Conservation (phyloP, 2,888 invertebrate genomes). For the Sphaerophoria rueppellii region DNA sequence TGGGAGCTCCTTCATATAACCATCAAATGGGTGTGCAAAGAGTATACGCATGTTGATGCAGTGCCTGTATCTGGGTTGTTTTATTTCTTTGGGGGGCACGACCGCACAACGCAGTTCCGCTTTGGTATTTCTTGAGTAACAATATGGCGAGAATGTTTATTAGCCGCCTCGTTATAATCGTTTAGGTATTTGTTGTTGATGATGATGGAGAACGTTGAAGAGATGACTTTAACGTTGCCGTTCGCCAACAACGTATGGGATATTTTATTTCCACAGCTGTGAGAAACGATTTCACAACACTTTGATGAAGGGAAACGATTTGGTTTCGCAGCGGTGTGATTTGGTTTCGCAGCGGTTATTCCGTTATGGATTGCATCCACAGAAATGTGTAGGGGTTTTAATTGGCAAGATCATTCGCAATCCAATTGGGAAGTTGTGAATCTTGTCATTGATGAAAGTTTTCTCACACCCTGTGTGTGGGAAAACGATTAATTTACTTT, state of each 20-base stretch:
- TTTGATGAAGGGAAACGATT: constrained; percentile 45
- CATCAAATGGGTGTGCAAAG: too few relatives aligned
- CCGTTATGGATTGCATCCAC: too few relatives aligned
- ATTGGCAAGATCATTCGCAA: constrained; percentile 65
- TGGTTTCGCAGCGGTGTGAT: neutral
- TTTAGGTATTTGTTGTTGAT: constrained; percentile 66
- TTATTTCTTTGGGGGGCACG: too few relatives aligned
- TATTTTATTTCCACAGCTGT: constrained; percentile 21
- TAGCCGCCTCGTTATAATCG: constrained; percentile 53
- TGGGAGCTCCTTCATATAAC: too few relatives aligned
- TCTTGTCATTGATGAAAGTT: too few relatives aligned
- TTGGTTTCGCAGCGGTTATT: too few relatives aligned
- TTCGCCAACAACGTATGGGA: neutral
- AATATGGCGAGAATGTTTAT: neutral
- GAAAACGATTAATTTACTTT: too few relatives aligned
- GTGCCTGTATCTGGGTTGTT: too few relatives aligned
- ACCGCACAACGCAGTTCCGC: too few relatives aligned
- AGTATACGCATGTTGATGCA: too few relatives aligned
- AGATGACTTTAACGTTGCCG: constrained; percentile 36
- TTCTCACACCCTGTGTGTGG: too few relatives aligned
- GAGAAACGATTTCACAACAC: constrained; percentile 64
- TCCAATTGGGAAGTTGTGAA: constrained; percentile 45
- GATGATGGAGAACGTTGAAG: constrained; percentile 53
- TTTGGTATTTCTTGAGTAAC: too few relatives aligned
- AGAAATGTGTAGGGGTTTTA: constrained; percentile 58